These are phyloP conservation scores for Heterochromis multidens DNA, from an alignment of 2,113 vertebrate species.

Conservation along the genomic window DNA sequence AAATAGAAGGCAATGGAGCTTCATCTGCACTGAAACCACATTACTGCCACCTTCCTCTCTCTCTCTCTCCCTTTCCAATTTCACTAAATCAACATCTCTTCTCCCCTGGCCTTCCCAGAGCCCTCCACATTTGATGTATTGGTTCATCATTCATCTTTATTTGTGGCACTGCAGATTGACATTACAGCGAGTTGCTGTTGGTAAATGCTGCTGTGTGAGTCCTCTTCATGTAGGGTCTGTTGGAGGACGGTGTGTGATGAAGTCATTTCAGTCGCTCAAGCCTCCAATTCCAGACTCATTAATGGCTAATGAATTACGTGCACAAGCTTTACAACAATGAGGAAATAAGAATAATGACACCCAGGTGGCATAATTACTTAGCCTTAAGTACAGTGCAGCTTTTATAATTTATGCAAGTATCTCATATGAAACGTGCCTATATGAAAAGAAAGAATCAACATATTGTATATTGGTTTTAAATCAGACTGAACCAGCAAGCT, in stretches of 20 bases:
- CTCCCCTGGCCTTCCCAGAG: not conserved
- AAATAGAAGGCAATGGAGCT: constrained; percentile 21
- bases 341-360: not conserved
- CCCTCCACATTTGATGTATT: not conserved
- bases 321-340: not conserved
- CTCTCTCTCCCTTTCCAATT: not conserved
- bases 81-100: constrained; percentile 30
- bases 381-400: not conserved
- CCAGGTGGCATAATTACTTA: not conserved
- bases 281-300: not conserved
- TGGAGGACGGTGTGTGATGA: accelerated
- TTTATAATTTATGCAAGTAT: not conserved
- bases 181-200: not conserved
- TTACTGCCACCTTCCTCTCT: not conserved
- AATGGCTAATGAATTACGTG: not conserved
- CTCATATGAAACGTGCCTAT: accelerated
- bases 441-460: not conserved
- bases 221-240: not conserved
- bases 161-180: not conserved
- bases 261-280: not conserved
- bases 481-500: not conserved
- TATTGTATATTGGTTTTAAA: not conserved
- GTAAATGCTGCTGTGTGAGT: not conserved
- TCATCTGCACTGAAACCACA: not conserved
- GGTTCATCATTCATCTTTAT: constrained; percentile 15